Percentiles rank a stretch among this genome's conserved stretches.
Evolutionary conservation across 2,888 invertebrate genomes (phyloP).

Genomic region (Caradrina clavipalpis): DNA sequence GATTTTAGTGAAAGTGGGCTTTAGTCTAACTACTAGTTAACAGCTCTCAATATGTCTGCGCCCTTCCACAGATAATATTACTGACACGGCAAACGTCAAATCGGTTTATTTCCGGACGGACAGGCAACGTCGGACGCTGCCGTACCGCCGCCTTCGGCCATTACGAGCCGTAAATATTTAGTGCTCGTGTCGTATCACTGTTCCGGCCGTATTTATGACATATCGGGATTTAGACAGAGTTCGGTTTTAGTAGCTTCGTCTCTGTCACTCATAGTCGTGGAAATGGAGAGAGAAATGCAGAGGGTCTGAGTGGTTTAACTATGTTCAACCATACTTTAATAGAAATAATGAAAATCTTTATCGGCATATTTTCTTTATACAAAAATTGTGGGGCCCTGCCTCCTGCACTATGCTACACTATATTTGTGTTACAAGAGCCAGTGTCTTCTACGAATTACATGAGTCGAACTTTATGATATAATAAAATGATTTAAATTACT

Average conservation of each 20-base stretch:
- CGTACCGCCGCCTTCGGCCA: slow-evolving; percentile 22
- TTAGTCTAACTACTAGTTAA: no score
- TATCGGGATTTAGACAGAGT: not conserved
- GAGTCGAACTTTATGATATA: no score
- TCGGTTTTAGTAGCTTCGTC: not conserved
- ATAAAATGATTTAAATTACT: no score
- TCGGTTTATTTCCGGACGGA: slow-evolving; percentile 57
- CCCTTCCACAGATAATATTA: slow-evolving; percentile 21
- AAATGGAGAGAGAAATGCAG: not conserved
- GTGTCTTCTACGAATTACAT: no score
- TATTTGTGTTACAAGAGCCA: no score
- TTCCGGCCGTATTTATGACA: not conserved
- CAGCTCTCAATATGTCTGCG: not conserved
- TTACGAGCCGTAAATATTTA: slow-evolving; percentile 54
- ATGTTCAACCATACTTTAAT: no score
- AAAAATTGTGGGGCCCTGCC: no score
- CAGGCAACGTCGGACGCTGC: slow-evolving; percentile 39
- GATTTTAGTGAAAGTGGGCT: no score
- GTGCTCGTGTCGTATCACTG: slow-evolving; percentile 16
- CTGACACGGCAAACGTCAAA: slow-evolving; percentile 33
- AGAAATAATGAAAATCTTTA: no score
- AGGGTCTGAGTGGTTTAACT: not conserved
- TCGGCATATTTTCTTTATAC: no score
- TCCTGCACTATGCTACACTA: no score
- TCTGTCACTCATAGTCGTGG: not conserved